Evolutionary conservation across 2,113 vertebrate genomes (phyloP).

Genomic region (Spheniscus mendiculus): DNA sequence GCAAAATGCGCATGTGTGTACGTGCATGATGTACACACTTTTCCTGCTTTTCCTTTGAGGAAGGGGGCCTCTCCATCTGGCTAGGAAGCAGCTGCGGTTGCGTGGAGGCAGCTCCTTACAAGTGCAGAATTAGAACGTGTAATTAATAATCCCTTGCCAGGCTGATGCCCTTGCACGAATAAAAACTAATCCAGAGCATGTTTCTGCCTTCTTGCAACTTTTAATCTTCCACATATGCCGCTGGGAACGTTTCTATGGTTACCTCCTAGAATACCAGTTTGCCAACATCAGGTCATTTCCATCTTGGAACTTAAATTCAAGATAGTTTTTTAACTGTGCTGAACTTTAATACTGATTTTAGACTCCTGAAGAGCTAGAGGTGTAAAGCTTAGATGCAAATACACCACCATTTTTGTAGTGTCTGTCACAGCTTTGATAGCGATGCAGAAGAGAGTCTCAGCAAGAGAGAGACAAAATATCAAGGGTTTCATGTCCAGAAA

Average conservation of each 20-base stretch:
- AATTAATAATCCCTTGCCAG: not conserved
- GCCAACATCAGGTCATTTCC: slow-evolving; percentile 31
- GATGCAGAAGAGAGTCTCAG: not conserved
- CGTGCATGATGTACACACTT: fast-evolving
- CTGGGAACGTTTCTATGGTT: slow-evolving; percentile 48
- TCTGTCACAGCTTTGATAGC: not conserved
- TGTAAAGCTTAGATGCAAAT: not conserved
- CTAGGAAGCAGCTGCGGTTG: not conserved
- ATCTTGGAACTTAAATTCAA: not conserved
- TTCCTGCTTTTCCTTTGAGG: not conserved
- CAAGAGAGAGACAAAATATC: not conserved
- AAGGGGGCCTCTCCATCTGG: not conserved
- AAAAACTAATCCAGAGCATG: not conserved
- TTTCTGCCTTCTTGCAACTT: not conserved
- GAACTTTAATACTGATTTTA: not conserved
- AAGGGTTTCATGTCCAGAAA: not conserved
- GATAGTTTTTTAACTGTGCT: not conserved
- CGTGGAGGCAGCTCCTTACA: not conserved
- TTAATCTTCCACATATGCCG: not conserved
- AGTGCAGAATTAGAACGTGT: not conserved
- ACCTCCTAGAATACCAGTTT: slow-evolving; percentile 9
- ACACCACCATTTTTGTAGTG: not conserved
- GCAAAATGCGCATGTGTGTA: not conserved
- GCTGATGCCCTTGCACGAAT: not conserved
- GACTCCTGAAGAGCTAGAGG: not conserved